Conservation (phyloP, 2,113 vertebrate genomes). For the Sturnus vulgaris region DNA sequence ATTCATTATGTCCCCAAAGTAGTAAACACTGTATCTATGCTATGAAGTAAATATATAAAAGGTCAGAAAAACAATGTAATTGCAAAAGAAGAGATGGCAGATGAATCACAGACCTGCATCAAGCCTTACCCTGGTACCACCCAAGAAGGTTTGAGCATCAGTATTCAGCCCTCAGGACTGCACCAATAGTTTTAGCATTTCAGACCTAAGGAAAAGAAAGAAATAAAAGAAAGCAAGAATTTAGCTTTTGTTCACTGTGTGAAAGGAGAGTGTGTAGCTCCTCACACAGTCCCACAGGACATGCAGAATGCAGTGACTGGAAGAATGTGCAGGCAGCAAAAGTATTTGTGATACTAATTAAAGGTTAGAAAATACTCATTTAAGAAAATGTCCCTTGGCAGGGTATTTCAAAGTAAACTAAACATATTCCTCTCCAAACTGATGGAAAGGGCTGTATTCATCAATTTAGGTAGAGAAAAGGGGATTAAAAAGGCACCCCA, state of each 20-base stretch:
- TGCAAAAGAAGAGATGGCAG: not conserved
- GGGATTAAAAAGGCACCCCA: not conserved
- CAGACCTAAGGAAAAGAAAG: not conserved
- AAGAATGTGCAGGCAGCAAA: not conserved
- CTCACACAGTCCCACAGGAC: not conserved
- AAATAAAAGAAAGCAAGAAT: not conserved
- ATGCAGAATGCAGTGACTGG: not conserved
- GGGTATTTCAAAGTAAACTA: not conserved
- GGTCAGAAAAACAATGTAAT: not conserved
- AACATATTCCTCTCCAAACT: not conserved
- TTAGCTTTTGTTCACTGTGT: conserved; percentile 42
- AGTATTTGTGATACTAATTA: conserved; percentile 46
- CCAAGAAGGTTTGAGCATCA: conserved; percentile 11
- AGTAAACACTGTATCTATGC: not conserved
- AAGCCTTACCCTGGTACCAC: not conserved
- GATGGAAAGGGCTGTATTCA: not conserved
- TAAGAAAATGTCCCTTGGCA: not conserved
- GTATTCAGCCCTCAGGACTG: not conserved
- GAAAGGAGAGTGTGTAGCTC: not conserved
- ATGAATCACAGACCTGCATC: not conserved
- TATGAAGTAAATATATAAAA: not conserved
- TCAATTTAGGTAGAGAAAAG: not conserved
- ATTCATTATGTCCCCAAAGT: not conserved
- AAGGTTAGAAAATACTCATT: conserved; percentile 22
- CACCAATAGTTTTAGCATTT: not conserved